Percentiles rank a stretch among this genome's conserved stretches.
These are phyloP conservation scores for Ceratothoa steindachneri DNA, from an alignment of 2,888 invertebrate species.

Conservation along the genomic window DNA sequence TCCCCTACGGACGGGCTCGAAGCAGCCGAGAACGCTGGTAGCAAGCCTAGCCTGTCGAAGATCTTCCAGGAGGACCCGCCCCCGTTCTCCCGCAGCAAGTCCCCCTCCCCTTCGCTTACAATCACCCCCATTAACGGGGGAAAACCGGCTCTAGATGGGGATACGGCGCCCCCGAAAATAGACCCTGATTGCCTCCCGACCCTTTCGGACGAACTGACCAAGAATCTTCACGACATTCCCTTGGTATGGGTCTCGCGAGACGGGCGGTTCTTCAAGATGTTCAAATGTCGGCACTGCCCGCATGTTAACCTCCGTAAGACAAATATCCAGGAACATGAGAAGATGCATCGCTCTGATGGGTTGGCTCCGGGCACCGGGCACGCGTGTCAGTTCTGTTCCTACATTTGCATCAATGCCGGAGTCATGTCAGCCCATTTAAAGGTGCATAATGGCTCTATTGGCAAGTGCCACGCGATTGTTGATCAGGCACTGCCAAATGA, in stretches of 20 bases:
- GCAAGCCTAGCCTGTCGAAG: neutral
- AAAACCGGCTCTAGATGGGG: conserved; percentile 23
- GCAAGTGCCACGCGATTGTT: conserved; percentile 68
- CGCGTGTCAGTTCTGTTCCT: conserved; percentile 74
- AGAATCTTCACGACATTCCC: conserved; percentile 62
- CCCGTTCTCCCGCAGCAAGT: conserved; percentile 24
- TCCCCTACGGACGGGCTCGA: conserved; percentile 36
- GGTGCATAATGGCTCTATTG: conserved; percentile 68
- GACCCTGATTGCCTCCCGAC: conserved; percentile 41
- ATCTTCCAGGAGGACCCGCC: conserved; percentile 5
- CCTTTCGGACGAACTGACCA: conserved; percentile 53
- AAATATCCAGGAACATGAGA: conserved; percentile 77
- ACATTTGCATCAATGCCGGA: conserved; percentile 68
- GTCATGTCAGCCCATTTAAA: conserved; percentile 63
- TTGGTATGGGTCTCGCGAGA: conserved; percentile 71
- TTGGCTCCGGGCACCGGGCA: conserved; percentile 50
- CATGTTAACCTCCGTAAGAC: conserved; percentile 75
- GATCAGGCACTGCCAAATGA: conserved; percentile 65
- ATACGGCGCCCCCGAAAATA: conserved; percentile 9
- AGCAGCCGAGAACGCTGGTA: neutral
- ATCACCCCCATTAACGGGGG: conserved; percentile 43
- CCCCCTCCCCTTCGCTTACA: conserved; percentile 44
- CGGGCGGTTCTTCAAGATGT: conserved; percentile 72
- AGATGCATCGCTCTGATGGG: conserved; percentile 63
- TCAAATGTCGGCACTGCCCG: conserved; percentile 77